Percentiles rank a stretch among this genome's conserved stretches.
Evolutionary conservation across 30 jellyfish, hydroid and myxozoan genomes (phyloP).

Genomic region (Hydractinia symbiolongicarpus): DNA sequence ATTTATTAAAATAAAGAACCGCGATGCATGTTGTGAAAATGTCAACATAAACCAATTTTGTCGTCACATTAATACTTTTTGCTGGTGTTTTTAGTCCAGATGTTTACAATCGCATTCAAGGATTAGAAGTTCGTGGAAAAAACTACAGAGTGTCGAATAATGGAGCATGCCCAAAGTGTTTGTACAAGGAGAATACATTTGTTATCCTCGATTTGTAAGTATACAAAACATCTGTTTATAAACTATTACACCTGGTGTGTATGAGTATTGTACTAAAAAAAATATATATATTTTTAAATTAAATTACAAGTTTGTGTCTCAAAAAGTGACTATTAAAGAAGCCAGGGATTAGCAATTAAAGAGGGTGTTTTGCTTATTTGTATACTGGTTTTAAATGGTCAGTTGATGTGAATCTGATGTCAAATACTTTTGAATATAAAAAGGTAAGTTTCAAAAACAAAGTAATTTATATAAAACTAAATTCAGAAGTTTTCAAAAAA

Average conservation of each 20-base stretch:
- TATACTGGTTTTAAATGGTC: background rate
- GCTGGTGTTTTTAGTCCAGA: constrained; percentile 44
- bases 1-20: too few species aligned
- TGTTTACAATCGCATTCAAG: constrained; percentile 52
- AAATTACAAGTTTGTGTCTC: too few species aligned
- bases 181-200: constrained; percentile 43
- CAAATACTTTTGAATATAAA: too few species aligned
- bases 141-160: constrained; percentile 65
- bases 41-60: background rate
- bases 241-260: too few species aligned
- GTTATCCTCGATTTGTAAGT: constrained; percentile 87
- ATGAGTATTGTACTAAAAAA: background rate
- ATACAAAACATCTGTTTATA: background rate
- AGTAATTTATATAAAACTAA: too few species aligned
- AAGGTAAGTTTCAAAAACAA: too few species aligned
- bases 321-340: background rate
- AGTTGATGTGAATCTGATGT: background rate
- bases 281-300: too few species aligned
- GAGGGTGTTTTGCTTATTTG: background rate
- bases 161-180: constrained; percentile 85
- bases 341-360: background rate
- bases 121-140: constrained; percentile 67
- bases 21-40: background rate
- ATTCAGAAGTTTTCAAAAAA: too few species aligned
- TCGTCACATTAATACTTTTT: background rate